Conservation (phyloP, 2,797 vertebrate genomes). For the Brachyalestes nurse region DNA sequence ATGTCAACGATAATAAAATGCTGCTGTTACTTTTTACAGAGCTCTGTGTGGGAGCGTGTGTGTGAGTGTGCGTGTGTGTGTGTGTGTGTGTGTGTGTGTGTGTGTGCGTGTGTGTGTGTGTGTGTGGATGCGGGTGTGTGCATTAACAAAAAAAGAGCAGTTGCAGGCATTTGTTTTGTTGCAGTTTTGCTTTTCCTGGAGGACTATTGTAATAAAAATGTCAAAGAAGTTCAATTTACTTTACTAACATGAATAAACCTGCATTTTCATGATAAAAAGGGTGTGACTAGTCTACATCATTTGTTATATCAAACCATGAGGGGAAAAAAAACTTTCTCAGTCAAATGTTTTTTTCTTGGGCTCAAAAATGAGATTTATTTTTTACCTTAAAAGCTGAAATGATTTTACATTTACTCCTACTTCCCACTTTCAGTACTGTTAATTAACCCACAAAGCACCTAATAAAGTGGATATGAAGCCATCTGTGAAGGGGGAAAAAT, state of each 20-base stretch:
- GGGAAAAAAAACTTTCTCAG: neutral
- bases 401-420: neutral
- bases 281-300: neutral
- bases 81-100: neutral
- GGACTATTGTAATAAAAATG: conserved; percentile 5
- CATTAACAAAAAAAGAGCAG: conserved; percentile 24
- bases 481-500: neutral
- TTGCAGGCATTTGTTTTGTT: conserved; percentile 19
- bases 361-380: neutral
- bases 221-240: neutral
- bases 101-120: neutral
- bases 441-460: neutral
- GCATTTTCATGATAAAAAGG: neutral
- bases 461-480: neutral
- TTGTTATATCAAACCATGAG: neutral
- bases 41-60: neutral
- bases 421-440: conserved; percentile 29
- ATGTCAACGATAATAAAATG: conserved; percentile 65
- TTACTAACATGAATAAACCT: conserved; percentile 8
- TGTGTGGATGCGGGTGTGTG: neutral
- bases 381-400: no score
- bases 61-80: neutral
- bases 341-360: neutral
- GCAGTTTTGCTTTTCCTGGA: neutral
- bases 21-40: conserved; percentile 55